Percentiles rank a stretch among this genome's conserved stretches.
Evolutionary conservation across 2,888 invertebrate genomes (phyloP).

Genomic region (Ferrisia virgata): DNA sequence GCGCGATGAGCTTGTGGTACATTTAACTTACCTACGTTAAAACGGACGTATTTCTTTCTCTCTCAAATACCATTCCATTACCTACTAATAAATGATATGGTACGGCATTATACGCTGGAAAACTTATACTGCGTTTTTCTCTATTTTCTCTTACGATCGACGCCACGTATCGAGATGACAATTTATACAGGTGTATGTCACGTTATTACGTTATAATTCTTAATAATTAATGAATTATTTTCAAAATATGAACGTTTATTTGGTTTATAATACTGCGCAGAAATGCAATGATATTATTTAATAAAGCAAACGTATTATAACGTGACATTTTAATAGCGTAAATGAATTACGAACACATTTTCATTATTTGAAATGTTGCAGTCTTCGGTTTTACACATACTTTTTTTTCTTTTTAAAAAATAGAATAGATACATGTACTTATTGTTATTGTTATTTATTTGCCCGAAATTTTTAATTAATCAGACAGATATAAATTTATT

Average conservation of each 20-base stretch:
- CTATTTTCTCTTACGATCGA: background rate
- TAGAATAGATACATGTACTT: too few relatives aligned
- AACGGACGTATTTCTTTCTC: background rate
- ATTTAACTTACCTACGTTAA: background rate
- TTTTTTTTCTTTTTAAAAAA: too few relatives aligned
- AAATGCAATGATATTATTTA: background rate
- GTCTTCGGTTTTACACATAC: too few relatives aligned
- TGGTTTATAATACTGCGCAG: background rate
- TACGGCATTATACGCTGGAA: background rate
- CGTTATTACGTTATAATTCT: background rate
- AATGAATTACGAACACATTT: background rate
- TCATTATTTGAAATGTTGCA: too few relatives aligned
- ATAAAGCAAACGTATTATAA: background rate
- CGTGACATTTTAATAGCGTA: background rate
- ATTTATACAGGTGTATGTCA: background rate
- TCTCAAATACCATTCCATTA: background rate
- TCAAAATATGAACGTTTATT: background rate
- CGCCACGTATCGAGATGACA: too few relatives aligned
- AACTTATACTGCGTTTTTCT: background rate
- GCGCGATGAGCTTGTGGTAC: too few relatives aligned
- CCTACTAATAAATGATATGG: too few relatives aligned
- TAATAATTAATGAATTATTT: background rate
- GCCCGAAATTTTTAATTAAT: too few relatives aligned
- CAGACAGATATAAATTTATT: too few relatives aligned
- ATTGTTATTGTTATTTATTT: too few relatives aligned